phyloP scores from a whole-genome alignment of 2,888 invertebrate genomes.

The Pteria penguin region DNA sequence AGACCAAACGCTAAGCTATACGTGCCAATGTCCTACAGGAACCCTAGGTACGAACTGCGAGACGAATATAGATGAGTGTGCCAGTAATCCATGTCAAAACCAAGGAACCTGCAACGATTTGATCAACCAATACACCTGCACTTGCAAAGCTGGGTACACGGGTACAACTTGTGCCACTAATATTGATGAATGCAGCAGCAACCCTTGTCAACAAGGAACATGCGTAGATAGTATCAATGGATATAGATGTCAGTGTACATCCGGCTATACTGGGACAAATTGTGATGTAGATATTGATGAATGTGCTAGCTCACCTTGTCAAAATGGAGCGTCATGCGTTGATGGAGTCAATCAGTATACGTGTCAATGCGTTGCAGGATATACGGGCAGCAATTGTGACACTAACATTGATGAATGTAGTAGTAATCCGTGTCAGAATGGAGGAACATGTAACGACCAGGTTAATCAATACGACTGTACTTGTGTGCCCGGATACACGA shows the following conservation, averaged over 20 bases:
- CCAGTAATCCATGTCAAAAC: no score
- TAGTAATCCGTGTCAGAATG: slow-evolving; percentile 45
- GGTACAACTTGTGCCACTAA: no score
- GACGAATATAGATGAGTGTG: no score
- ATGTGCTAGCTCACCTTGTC: slow-evolving; percentile 62
- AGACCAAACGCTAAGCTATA: no score
- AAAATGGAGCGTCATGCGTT: slow-evolving; percentile 55
- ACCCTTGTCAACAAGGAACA: no score
- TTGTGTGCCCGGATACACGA: slow-evolving; percentile 61
- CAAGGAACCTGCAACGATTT: no score
- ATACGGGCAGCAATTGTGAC: slow-evolving; percentile 53
- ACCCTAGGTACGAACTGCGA: slow-evolving; percentile 82
- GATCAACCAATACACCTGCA: no score
- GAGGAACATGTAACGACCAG: slow-evolving; percentile 54
- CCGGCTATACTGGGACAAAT: no score
- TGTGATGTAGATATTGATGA: slow-evolving; percentile 68
- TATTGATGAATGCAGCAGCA: no score
- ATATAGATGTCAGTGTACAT: no score
- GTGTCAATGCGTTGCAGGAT: slow-evolving; percentile 53
- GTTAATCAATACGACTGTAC: slow-evolving; percentile 54
- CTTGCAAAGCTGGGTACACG: no score
- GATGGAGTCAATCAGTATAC: slow-evolving; percentile 29
- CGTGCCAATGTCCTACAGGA: slow-evolving; percentile 67
- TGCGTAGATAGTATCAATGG: no score
- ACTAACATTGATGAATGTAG: slow-evolving; percentile 61